phyloP scores from a whole-genome alignment of 1,140 invertebrate species.

The Drosophila bipectinata region DNA sequence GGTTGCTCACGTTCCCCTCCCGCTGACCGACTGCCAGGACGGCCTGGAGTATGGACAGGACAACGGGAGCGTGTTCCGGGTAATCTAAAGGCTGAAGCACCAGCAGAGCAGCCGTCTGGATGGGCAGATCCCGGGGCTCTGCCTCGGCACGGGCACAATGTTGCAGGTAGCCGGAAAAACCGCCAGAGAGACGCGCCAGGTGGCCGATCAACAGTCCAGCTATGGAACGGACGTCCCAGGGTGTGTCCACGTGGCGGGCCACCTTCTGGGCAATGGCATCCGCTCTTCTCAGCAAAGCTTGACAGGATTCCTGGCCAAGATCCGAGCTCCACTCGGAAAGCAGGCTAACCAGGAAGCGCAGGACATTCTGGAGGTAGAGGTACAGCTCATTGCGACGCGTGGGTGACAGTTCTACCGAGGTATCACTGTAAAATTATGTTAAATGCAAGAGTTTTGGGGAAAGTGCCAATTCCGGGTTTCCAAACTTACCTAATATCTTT shows the following conservation, averaged over 20 bases:
- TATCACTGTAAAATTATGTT: constrained; percentile 3
- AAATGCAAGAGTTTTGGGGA: not conserved
- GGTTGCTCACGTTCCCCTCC: constrained; percentile 34
- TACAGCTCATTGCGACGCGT: constrained; percentile 61
- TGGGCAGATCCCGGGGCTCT: constrained; percentile 32
- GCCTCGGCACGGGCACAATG: constrained; percentile 3
- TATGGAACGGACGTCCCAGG: constrained; percentile 69
- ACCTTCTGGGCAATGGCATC: constrained; percentile 28
- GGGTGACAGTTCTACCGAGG: constrained; percentile 29
- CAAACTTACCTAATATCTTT: constrained; percentile 22
- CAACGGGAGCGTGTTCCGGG: not conserved
- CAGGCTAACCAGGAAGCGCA: constrained; percentile 57
- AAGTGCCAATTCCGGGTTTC: not conserved
- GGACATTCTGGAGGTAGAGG: constrained; percentile 52
- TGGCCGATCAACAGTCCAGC: constrained; percentile 56
- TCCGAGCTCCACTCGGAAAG: constrained; percentile 39
- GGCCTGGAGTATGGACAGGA: constrained; percentile 27
- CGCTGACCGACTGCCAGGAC: constrained; percentile 9
- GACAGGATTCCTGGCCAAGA: not conserved
- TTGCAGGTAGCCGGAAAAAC: constrained; percentile 18
- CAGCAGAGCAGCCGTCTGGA: constrained; percentile 50
- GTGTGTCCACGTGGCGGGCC: constrained; percentile 49
- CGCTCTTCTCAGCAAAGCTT: not conserved
- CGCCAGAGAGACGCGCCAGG: constrained; percentile 26
- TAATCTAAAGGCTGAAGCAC: constrained; percentile 34